Evolutionary conservation across 2,113 vertebrate species (phyloP), one percentile per base, ranked within the genome.

Genomic region (Solea senegalensis): DNA sequence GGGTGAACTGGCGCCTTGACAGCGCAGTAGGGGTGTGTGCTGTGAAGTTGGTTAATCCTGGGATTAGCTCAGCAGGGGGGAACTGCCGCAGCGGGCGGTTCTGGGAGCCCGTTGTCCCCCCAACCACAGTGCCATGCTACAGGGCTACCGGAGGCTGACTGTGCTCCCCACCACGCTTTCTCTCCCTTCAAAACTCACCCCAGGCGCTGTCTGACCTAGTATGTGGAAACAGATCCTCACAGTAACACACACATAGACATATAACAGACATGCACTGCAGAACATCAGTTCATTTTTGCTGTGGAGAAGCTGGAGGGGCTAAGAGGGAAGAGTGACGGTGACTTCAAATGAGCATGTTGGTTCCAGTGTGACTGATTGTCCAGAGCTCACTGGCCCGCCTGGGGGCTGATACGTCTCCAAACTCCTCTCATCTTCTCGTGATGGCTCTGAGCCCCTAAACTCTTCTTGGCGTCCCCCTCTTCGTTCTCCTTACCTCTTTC

Each of bases 1-100:
- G 68, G 53, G 60, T 67, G 71, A 76, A 53, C 56, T 9, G 0
- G 61, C 66, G 83, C 56, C 76, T 79, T 86, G 82, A 88, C 84
- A 80, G 82, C 87, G 2, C 89, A 88, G 90, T 72, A 59, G 91
- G 91, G 72, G 85, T 60, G 77, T 49, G 54, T 10, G 65, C 84
- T 90, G 84, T 89, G 84, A 86, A 88, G 82, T 86, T 87, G 45
- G 72, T 87, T 92, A 92, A 92, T 92, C 89, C 85, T n/a, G 76
- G 83, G 91, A 93, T 93, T 93, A 90, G 83, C 91, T 69, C 88
- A 0, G 72, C 50, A 11, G 90, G 88, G 76, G 78, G 40, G 74
- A 69, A 77, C 52, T 28, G 48, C 21, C 69, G 55, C 65, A 9
- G 76, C 66, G 48, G 85, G 88, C 82, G 74, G 61, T 16, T 77